phyloP scores from a whole-genome alignment of 2,797 vertebrate genomes.

The Tiaroga cobitis region DNA sequence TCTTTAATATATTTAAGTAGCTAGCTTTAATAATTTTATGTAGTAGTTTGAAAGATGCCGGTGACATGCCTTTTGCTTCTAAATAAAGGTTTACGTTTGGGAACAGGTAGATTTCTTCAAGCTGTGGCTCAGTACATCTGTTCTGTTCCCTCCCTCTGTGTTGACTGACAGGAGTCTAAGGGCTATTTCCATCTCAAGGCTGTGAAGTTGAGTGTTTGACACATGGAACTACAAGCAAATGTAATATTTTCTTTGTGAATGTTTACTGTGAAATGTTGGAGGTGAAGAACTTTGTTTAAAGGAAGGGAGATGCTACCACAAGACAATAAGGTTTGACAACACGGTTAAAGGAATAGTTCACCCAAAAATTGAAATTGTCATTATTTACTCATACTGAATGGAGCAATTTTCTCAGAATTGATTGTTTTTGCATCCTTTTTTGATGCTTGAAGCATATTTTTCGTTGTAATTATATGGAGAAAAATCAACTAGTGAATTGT shows the following conservation, averaged over 20 bases:
- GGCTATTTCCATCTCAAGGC: slow-evolving; percentile 39
- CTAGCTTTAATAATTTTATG: neutral
- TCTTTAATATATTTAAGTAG: neutral
- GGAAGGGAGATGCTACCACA: neutral
- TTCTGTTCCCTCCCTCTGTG: slow-evolving; percentile 6
- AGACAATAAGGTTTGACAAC: slow-evolving; percentile 1
- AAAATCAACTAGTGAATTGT: neutral
- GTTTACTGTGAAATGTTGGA: slow-evolving; percentile 24
- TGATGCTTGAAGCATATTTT: neutral
- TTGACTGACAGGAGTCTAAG: slow-evolving; percentile 37
- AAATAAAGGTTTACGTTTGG: slow-evolving; percentile 19
- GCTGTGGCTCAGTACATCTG: slow-evolving; percentile 2
- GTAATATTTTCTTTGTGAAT: slow-evolving; percentile 27
- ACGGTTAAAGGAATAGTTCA: neutral
- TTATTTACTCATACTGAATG: neutral
- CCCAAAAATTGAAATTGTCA: neutral
- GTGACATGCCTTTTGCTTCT: slow-evolving; percentile 3
- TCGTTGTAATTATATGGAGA: neutral
- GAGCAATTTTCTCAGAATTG: neutral
- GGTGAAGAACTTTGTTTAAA: slow-evolving; percentile 24
- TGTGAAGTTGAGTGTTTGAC: slow-evolving; percentile 40
- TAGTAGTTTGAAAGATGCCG: neutral
- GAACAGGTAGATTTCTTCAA: slow-evolving; percentile 24
- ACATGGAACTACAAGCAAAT: slow-evolving; percentile 40
- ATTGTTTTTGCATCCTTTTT: neutral